phyloP scores from a whole-genome alignment of 2,888 invertebrate genomes.

The Ormyrus nitidulus region DNA sequence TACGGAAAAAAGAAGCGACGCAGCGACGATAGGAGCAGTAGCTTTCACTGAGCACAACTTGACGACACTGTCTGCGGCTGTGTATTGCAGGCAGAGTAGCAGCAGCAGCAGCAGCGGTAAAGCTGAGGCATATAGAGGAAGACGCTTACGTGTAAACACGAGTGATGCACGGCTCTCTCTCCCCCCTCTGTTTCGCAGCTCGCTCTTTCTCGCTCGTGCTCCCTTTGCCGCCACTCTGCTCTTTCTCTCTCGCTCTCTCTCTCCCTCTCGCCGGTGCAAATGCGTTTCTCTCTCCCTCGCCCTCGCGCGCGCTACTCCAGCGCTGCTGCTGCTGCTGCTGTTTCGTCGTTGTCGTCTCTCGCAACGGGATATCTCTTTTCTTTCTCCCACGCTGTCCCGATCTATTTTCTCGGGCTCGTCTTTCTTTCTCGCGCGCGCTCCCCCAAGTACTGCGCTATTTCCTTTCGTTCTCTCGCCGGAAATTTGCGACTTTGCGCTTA shows the following conservation, averaged over 20 bases:
- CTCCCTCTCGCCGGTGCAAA: constrained; percentile 22
- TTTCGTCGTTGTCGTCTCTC: constrained; percentile 4
- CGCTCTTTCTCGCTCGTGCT: constrained; percentile 9
- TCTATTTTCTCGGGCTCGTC: constrained; percentile 52
- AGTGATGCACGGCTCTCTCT: constrained; percentile 57
- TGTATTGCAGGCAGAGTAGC: constrained; percentile 12
- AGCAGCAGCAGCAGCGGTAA: constrained; percentile 53
- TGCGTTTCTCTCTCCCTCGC: background rate
- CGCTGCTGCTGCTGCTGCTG: background rate
- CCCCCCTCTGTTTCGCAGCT: constrained; percentile 26
- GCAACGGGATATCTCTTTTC: constrained; percentile 53
- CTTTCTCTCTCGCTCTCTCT: constrained; percentile 27
- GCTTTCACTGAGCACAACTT: background rate
- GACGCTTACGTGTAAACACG: constrained; percentile 65
- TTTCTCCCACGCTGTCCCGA: constrained; percentile 55
- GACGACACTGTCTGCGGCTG: too few species aligned
- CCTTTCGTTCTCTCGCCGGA: constrained; percentile 13
- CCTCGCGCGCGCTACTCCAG: constrained; percentile 2
- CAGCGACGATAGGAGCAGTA: constrained; percentile 5
- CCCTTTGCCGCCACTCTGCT: background rate
- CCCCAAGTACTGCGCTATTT: background rate
- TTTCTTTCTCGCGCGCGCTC: constrained; percentile 16
- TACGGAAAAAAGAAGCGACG: background rate
- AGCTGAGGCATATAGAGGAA: constrained; percentile 59
- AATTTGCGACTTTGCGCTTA: too few species aligned